Conservation (phyloP, 2,113 vertebrate species). For the Numida meleagris region DNA sequence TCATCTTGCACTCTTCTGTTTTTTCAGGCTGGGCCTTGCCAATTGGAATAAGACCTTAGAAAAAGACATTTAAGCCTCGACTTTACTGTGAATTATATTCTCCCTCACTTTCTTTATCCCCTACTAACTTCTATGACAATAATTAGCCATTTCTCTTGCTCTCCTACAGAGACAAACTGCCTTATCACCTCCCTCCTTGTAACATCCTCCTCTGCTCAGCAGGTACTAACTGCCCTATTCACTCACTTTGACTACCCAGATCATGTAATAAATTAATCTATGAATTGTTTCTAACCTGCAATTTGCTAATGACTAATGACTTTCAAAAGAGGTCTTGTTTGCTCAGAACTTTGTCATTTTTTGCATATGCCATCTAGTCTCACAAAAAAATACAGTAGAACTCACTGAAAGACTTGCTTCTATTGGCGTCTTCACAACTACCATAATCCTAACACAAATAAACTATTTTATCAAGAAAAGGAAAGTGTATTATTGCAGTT, state of each 20-base stretch:
- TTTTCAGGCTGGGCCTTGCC: neutral
- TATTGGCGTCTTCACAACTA: neutral
- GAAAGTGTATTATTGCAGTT: neutral
- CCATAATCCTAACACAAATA: neutral
- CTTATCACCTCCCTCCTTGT: conserved; percentile 5
- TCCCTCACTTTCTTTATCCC: neutral
- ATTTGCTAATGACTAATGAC: conserved; percentile 24
- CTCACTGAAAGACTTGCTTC: neutral
- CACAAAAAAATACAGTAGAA: neutral
- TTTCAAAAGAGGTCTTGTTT: neutral
- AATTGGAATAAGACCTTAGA: neutral
- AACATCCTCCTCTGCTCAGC: conserved; percentile 30
- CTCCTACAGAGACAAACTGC: conserved; percentile 13
- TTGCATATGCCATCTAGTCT: neutral
- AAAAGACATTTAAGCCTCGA: neutral
- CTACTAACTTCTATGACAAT: conserved; percentile 20
- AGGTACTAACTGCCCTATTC: conserved; percentile 18
- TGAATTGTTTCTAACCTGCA: conserved; percentile 9
- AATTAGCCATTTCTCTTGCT: conserved; percentile 47
- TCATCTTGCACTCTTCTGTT: neutral
- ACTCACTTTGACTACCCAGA: conserved; percentile 31
- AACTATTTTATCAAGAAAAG: neutral
- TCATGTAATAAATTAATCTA: conserved; percentile 41
- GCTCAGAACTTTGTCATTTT: neutral
- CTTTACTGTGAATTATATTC: conserved; percentile 7